Evolutionary conservation across 2,888 invertebrate genomes (phyloP).

Genomic region (Brachypalpus laphriformis): DNA sequence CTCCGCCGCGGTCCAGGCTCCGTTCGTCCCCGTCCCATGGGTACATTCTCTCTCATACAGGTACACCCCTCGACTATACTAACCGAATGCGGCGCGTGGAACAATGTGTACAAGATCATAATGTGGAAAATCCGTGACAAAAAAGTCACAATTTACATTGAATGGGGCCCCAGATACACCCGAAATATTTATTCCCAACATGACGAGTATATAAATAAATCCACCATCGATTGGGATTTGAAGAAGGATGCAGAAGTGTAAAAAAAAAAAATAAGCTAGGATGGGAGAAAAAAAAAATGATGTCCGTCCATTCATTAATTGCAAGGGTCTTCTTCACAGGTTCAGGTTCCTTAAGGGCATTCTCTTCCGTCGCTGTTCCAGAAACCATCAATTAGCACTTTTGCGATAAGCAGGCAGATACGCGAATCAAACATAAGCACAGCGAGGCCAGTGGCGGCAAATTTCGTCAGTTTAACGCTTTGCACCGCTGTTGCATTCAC

Average conservation of each 20-base stretch:
- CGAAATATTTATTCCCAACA: constrained; percentile 8
- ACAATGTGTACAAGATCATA: constrained; percentile 62
- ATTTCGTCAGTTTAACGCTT: constrained; percentile 59
- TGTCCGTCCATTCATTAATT: constrained; percentile 61
- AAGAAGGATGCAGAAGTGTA: constrained; percentile 1
- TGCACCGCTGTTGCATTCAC: constrained; percentile 41
- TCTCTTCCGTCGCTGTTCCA: constrained; percentile 34
- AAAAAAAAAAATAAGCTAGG: neutral
- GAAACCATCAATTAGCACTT: constrained; percentile 71
- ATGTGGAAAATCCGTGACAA: constrained; percentile 67
- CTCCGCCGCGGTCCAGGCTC: constrained; percentile 24
- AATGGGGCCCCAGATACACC: constrained; percentile 48
- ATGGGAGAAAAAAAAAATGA: neutral
- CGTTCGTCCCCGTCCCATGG: constrained; percentile 8
- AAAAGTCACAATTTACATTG: constrained; percentile 68
- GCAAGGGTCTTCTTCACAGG: constrained; percentile 18
- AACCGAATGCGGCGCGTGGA: constrained; percentile 41
- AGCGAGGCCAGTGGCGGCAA: constrained; percentile 46
- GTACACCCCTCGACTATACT: neutral
- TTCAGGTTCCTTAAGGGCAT: constrained; percentile 29
- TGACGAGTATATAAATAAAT: constrained; percentile 32
- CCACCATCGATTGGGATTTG: neutral
- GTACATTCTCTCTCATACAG: constrained; percentile 32
- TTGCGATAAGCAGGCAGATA: constrained; percentile 70
- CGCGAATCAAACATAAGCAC: constrained; percentile 69